Evolutionary conservation across 1,140 invertebrate genomes (phyloP).

Genomic region (Drosophila nikananu): DNA sequence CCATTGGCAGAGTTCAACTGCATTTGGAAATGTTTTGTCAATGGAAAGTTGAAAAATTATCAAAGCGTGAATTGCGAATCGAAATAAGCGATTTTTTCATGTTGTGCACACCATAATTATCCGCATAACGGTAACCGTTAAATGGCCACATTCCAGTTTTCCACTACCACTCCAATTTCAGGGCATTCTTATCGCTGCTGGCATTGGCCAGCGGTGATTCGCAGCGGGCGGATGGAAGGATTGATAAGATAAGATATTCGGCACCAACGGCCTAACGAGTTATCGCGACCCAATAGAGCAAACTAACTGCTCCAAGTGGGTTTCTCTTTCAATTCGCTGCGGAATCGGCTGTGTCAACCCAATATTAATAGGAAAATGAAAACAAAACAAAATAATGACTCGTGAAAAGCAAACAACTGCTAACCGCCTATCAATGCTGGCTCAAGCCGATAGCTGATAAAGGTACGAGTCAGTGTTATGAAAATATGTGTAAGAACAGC

Average conservation of each 20-base stretch:
- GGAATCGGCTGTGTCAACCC: conserved; percentile 1
- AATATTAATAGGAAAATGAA: conserved; percentile 9
- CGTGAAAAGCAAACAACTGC: conserved; percentile 30
- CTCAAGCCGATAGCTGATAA: conserved; percentile 23
- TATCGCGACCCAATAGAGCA: conserved; percentile 20
- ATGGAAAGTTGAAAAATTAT: conserved; percentile 77
- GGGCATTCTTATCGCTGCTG: conserved; percentile 47
- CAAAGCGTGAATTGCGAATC: conserved; percentile 79
- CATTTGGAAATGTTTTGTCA: conserved; percentile 76
- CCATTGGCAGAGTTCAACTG: conserved; percentile 49
- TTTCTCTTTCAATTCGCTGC: conserved; percentile 38
- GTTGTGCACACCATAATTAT: conserved; percentile 54
- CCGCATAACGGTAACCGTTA: conserved; percentile 46
- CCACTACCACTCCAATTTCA: conserved; percentile 5
- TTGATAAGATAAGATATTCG: conserved; percentile 49
- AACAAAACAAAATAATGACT: conserved; percentile 6
- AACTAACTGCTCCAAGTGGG: neutral
- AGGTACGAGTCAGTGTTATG: conserved; percentile 8
- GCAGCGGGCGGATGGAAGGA: conserved; percentile 21
- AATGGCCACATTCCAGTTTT: conserved; percentile 22
- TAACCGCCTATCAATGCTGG: conserved; percentile 8
- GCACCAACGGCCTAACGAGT: conserved; percentile 2
- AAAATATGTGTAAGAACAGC: conserved; percentile 23
- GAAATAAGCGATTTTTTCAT: conserved; percentile 51
- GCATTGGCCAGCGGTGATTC: conserved; percentile 40